phyloP scores from a whole-genome alignment of 2,113 vertebrate genomes.

The Bungarus multicinctus region DNA sequence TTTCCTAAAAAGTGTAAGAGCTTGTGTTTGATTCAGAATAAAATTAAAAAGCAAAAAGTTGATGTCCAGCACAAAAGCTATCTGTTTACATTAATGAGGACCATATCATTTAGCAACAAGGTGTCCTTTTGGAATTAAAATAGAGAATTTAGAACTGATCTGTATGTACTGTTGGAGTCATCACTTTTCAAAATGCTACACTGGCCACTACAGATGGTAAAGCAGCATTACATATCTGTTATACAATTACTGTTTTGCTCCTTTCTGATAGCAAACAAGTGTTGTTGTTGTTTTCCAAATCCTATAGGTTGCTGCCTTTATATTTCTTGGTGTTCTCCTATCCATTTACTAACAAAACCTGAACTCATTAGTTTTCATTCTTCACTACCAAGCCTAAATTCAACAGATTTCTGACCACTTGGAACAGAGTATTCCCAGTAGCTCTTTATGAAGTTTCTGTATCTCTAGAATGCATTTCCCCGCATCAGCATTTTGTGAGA shows the following conservation, averaged over 20 bases:
- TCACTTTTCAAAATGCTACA: background rate
- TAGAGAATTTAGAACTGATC: background rate
- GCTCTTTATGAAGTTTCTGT: background rate
- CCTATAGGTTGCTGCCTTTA: background rate
- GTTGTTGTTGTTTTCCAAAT: background rate
- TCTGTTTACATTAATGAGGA: background rate
- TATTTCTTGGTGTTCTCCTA: background rate
- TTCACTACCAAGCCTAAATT: background rate
- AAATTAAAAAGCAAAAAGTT: background rate
- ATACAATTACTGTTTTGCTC: background rate
- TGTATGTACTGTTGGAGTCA: too few species aligned
- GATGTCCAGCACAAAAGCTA: background rate
- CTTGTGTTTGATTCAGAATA: background rate
- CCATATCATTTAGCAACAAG: background rate
- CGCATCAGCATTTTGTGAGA: background rate
- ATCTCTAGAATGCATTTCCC: background rate
- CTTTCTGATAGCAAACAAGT: background rate
- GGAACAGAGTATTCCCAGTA: background rate
- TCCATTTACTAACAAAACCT: background rate
- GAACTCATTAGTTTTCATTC: background rate
- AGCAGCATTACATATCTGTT: too few species aligned
- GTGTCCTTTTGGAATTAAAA: background rate
- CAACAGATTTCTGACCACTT: background rate
- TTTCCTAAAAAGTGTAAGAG: background rate
- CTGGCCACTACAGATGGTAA: background rate